phyloP scores from a whole-genome alignment of 35 echinoderm and acorn worm species.

The Ptychodera flava region DNA sequence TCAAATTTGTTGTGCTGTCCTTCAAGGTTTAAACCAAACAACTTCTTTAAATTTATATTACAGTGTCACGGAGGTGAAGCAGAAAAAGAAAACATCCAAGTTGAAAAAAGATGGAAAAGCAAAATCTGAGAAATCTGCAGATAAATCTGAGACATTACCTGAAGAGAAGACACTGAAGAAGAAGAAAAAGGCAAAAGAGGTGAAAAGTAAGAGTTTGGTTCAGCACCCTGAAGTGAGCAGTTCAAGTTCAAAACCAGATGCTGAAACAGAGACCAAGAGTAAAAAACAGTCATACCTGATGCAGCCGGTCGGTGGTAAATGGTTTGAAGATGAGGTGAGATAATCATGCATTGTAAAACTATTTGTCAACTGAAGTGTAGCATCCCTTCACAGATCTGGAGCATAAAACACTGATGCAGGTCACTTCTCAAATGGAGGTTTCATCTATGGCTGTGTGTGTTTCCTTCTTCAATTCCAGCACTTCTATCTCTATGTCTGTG shows the following conservation, averaged over 20 bases:
- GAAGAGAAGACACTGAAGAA: not conserved
- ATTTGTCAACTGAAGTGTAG: too few species aligned
- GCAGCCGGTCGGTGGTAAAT: not conserved
- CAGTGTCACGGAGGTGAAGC: too few species aligned
- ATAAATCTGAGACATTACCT: not conserved
- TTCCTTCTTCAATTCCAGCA: too few species aligned
- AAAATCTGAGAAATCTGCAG: not conserved
- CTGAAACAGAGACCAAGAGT: not conserved
- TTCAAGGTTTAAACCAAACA: too few species aligned
- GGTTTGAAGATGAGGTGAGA: not conserved
- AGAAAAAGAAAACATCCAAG: not conserved
- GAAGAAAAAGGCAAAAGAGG: not conserved
- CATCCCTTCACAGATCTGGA: too few species aligned
- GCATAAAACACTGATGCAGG: too few species aligned
- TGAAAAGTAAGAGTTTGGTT: not conserved
- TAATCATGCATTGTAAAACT: too few species aligned
- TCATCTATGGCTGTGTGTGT: too few species aligned
- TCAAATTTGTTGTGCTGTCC: too few species aligned
- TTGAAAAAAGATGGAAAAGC: not conserved
- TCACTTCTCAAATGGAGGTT: too few species aligned
- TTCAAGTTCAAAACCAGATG: not conserved
- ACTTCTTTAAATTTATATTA: too few species aligned
- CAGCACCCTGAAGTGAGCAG: not conserved
- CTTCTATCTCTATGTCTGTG: too few species aligned
- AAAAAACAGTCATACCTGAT: not conserved